Evolutionary conservation across 2,113 vertebrate genomes (phyloP).

Genomic region (Panthera leo): DNA sequence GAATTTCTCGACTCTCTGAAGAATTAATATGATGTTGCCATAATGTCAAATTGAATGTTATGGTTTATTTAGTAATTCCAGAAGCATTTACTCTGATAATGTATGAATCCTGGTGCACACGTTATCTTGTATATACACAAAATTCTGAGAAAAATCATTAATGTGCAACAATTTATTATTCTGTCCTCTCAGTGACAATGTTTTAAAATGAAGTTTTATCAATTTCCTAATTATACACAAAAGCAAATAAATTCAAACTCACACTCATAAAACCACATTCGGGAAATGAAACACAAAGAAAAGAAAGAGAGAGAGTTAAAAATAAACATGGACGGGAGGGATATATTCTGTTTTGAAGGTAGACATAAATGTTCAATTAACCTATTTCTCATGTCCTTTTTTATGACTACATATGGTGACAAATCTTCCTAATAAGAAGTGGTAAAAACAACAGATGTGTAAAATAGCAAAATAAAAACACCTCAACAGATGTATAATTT

Average conservation of each 20-base stretch:
- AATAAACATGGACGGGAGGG: neutral
- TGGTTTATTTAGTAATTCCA: neutral
- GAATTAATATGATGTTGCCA: neutral
- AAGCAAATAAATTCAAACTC: neutral
- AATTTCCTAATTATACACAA: neutral
- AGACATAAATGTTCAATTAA: neutral
- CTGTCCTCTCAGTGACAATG: neutral
- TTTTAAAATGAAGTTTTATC: neutral
- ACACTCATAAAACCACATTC: neutral
- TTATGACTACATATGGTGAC: neutral
- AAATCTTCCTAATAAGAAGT: conserved; percentile 50
- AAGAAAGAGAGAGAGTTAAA: neutral
- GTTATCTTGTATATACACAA: neutral
- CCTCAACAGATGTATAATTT: conserved; percentile 14
- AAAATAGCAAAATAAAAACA: conserved; percentile 51
- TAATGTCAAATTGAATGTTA: neutral
- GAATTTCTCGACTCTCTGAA: neutral
- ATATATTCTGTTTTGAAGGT: neutral
- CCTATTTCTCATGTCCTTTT: neutral
- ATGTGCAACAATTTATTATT: fast-evolving
- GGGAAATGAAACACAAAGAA: neutral
- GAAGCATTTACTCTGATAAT: neutral
- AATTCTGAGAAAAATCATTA: neutral
- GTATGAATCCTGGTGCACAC: fast-evolving
- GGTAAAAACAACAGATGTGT: neutral